Conservation (phyloP, 2,797 vertebrate species). For the Carduelis carduelis region DNA sequence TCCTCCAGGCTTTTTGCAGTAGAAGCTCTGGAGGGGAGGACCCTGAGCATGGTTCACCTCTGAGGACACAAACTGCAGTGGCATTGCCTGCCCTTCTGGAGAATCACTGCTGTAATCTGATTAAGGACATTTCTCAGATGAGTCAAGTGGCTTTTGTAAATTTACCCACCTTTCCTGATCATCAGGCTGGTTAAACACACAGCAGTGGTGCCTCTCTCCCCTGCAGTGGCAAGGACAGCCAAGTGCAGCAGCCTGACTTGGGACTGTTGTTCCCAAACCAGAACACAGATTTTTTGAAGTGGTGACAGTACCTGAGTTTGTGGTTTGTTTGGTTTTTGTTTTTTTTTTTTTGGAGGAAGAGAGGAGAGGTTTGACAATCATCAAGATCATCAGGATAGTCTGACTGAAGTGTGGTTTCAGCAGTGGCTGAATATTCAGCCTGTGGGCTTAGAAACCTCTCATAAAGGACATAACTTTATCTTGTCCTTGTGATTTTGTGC, state of each 20-base stretch:
- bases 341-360: not conserved
- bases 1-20: not conserved
- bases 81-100: not conserved
- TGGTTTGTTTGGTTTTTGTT: no score
- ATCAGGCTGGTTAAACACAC: not conserved
- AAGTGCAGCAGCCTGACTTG: not conserved
- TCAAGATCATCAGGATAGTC: not conserved
- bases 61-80: not conserved
- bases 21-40: not conserved
- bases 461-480: conserved; percentile 8
- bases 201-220: not conserved
- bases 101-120: not conserved
- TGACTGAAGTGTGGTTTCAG: not conserved
- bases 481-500: conserved; percentile 49
- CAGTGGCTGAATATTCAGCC: not conserved
- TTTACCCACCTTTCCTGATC: not conserved
- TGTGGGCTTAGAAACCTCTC: not conserved
- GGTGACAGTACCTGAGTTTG: not conserved
- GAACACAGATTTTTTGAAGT: not conserved
- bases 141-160: not conserved
- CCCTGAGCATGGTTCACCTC: not conserved
- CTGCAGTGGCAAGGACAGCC: not conserved
- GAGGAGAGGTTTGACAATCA: not conserved
- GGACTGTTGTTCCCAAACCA: not conserved
- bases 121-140: not conserved